A percentile compares a stretch with the other conserved stretches of the same genome.
Conservation (phyloP, 1,140 invertebrate species). For the Aphelenchoides besseyi region DNA sequence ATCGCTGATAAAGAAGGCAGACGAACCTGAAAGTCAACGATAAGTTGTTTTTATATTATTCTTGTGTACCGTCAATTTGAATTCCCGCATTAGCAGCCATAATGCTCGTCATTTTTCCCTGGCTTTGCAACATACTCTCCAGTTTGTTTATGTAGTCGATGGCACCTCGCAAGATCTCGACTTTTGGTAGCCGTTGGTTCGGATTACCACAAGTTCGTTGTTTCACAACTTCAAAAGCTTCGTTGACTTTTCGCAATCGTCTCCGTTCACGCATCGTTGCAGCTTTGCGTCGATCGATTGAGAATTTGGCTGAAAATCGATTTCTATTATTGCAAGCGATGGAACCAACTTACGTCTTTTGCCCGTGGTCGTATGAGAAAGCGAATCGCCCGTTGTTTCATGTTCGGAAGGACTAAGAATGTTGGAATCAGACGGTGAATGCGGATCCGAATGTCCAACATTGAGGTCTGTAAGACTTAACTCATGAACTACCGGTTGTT, state of each 20-base stretch:
- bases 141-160: constrained; percentile 96
- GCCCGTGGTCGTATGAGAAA: constrained; percentile 60
- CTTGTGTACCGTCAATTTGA: constrained; percentile 35
- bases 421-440: constrained; percentile 39
- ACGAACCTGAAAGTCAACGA: not conserved
- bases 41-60: constrained; percentile 10
- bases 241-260: constrained; percentile 89
- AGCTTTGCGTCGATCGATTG: constrained; percentile 88
- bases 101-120: constrained; percentile 56
- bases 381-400: constrained; percentile 64
- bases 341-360: constrained; percentile 73
- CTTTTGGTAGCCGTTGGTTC: constrained; percentile 89
- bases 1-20: constrained; percentile 3
- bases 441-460: not conserved
- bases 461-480: too few relatives aligned
- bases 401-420: constrained; percentile 41
- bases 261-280: constrained; percentile 88
- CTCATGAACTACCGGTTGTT: too few relatives aligned
- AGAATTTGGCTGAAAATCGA: constrained; percentile 70
- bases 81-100: constrained; percentile 51
- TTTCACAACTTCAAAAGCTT: constrained; percentile 92
- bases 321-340: constrained; percentile 94
- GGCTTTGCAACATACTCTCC: constrained; percentile 68
- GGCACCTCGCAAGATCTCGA: constrained; percentile 90
- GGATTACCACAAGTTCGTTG: constrained; percentile 85